Evolutionary conservation across 2,888 invertebrate species (phyloP).

Genomic region (Standfussiana lucernea): DNA sequence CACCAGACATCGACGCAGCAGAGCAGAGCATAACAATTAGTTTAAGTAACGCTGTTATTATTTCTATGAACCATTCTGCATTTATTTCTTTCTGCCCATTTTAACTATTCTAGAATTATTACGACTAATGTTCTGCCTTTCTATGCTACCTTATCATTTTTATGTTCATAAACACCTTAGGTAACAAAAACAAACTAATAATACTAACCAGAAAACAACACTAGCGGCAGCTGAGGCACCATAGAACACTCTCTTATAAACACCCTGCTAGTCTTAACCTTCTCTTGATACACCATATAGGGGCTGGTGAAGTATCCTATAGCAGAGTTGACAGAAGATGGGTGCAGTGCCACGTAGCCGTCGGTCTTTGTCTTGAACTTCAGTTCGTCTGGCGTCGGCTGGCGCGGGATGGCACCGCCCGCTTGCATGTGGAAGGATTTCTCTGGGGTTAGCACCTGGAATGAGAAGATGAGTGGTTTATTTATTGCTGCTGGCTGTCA

Average conservation of each 20-base stretch:
- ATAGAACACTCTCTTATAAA: slow-evolving; percentile 95
- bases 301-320: slow-evolving; percentile 93
- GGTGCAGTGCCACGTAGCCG: slow-evolving; percentile 94
- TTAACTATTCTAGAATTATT: too few relatives aligned
- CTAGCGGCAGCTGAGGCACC: slow-evolving; percentile 94
- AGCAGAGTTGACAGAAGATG: slow-evolving; percentile 94
- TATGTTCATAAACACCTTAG: background rate
- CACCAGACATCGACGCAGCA: too few relatives aligned
- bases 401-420: slow-evolving; percentile 94
- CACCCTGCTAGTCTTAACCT: slow-evolving; percentile 94
- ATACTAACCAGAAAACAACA: slow-evolving; percentile 91
- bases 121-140: too few relatives aligned
- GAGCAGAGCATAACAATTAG: too few relatives aligned
- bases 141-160: too few relatives aligned
- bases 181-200: background rate
- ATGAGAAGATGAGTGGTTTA: background rate
- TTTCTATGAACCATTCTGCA: too few relatives aligned
- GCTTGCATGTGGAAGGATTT: slow-evolving; percentile 94
- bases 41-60: too few relatives aligned
- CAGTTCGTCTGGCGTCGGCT: slow-evolving; percentile 93
- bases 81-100: too few relatives aligned
- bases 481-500: background rate
- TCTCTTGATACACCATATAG: slow-evolving; percentile 95
- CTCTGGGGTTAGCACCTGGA: slow-evolving; percentile 93
- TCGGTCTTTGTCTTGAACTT: slow-evolving; percentile 94